Conservation (phyloP, 2,888 invertebrate genomes). For the Isotomurus palustris region DNA sequence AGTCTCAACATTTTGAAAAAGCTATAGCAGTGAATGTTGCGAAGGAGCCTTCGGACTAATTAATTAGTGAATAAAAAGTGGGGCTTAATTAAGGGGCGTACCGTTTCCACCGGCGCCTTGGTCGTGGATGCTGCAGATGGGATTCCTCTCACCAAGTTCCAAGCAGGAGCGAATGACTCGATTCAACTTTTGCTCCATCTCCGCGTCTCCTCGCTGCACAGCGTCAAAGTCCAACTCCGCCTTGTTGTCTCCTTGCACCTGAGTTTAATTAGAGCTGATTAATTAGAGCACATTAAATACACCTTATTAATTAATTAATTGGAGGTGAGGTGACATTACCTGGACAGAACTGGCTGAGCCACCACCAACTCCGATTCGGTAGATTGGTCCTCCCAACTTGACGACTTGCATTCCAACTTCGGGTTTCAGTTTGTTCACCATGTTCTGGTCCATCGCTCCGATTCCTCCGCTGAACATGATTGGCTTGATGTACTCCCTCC, state of each 20-base stretch:
- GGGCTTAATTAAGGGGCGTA: conserved; percentile 39
- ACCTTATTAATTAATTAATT: neutral
- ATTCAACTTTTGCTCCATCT: conserved; percentile 98
- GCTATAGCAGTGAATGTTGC: too few relatives aligned
- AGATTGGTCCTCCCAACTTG: conserved; percentile 95
- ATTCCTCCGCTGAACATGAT: conserved; percentile 98
- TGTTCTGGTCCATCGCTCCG: conserved; percentile 78
- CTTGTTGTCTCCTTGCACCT: conserved; percentile 81
- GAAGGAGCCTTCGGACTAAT: too few relatives aligned
- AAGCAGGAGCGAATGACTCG: conserved; percentile 86
- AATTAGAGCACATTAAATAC: neutral
- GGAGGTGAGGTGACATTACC: conserved; percentile 46
- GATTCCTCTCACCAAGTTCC: conserved; percentile 75
- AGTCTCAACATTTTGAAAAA: too few relatives aligned
- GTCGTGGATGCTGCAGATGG: conserved; percentile 93
- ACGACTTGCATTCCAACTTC: conserved; percentile 78
- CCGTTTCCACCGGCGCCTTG: conserved; percentile 98
- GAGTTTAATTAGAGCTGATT: conserved; percentile 6
- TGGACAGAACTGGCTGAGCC: conserved; percentile 97
- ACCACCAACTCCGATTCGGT: conserved; percentile 96
- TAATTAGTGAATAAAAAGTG: neutral
- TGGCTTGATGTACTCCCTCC: conserved; percentile 93
- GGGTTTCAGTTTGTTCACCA: conserved; percentile 73
- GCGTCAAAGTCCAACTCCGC: conserved; percentile 90
- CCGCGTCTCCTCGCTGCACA: conserved; percentile 92